A percentile compares a stretch with the other conserved stretches of the same genome.
These are phyloP conservation scores for Tapirus terrestris DNA, from an alignment of 2,113 vertebrate genomes.

Conservation along the genomic window DNA sequence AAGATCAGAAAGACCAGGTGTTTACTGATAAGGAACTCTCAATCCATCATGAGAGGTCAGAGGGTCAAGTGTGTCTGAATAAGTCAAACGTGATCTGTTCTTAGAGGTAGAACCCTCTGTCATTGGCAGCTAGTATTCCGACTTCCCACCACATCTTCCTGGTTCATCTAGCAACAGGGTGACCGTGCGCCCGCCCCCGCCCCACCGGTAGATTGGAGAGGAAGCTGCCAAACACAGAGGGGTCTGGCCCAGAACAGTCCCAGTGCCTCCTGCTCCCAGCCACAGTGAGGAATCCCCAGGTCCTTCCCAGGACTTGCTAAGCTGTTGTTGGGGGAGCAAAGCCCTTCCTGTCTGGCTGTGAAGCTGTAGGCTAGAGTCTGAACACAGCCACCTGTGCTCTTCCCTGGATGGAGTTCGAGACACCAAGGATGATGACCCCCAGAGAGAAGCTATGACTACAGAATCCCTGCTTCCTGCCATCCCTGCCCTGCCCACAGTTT, in stretches of 20 bases:
- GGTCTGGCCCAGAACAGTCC: neutral
- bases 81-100: neutral
- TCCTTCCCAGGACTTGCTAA: neutral
- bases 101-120: fast-evolving
- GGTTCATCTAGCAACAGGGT: neutral
- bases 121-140: fast-evolving
- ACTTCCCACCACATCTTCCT: neutral
- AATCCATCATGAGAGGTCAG: fast-evolving
- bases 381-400: fast-evolving
- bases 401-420: neutral
- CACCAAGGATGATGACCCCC: fast-evolving
- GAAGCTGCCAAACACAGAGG: neutral
- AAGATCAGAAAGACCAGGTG: neutral
- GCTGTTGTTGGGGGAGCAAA: neutral
- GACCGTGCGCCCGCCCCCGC: fast-evolving
- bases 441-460: neutral
- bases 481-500: neutral
- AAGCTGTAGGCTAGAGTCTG: too few species aligned
- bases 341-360: neutral
- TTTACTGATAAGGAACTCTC: neutral
- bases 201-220: neutral
- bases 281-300: fast-evolving
- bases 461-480: neutral
- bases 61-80: neutral
- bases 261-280: neutral